phyloP scores from a whole-genome alignment of 2,113 vertebrate genomes.

The Passer montanus region DNA sequence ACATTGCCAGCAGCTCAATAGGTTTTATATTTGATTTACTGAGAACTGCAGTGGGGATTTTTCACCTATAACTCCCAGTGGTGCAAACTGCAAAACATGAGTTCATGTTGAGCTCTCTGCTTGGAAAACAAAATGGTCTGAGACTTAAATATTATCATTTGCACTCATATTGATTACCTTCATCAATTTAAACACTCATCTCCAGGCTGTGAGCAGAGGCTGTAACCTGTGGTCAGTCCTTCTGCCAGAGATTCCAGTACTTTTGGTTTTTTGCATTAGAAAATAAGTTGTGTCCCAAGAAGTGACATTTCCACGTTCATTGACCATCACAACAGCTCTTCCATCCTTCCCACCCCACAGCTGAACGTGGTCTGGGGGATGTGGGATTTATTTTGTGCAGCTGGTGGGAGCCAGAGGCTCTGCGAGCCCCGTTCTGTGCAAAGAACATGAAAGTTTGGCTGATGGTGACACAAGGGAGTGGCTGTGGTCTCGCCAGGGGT shows the following conservation, averaged over 20 bases:
- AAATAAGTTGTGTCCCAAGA: neutral
- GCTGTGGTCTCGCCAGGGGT: neutral
- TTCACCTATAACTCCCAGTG: neutral
- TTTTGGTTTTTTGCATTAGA: neutral
- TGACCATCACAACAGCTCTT: neutral
- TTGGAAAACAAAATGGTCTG: neutral
- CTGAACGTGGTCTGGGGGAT: neutral
- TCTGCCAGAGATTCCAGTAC: too few species aligned
- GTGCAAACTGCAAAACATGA: neutral
- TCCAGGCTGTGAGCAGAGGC: neutral
- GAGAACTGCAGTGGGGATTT: neutral
- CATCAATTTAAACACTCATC: neutral
- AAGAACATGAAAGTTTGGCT: neutral
- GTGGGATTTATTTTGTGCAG: neutral
- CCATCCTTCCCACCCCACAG: neutral
- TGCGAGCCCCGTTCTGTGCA: fast-evolving
- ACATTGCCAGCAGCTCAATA: neutral
- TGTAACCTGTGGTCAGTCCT: fast-evolving
- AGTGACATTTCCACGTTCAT: fast-evolving
- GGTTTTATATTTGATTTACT: neutral
- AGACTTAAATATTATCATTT: neutral
- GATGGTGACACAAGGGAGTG: neutral
- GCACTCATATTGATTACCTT: fast-evolving
- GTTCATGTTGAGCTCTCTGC: neutral
- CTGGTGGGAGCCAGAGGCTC: neutral